These are phyloP conservation scores for Acipenser ruthenus DNA, from an alignment of 2,797 vertebrate genomes.

Conservation along the genomic window DNA sequence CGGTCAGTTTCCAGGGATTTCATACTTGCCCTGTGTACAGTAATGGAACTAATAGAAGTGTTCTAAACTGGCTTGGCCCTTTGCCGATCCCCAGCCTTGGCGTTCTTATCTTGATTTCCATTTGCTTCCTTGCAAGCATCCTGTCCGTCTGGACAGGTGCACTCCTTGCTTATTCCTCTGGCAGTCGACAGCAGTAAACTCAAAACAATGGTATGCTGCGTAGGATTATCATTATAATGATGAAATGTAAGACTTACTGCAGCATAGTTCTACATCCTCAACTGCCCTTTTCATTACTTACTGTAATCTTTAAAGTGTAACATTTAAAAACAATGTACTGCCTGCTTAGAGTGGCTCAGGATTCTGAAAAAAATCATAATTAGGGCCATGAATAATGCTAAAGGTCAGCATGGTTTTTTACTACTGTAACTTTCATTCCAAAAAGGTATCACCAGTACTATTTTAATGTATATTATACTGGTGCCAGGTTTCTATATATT, in stretches of 20 bases:
- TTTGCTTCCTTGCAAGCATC: constrained; percentile 58
- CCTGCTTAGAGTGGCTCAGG: background rate
- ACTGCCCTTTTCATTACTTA: background rate
- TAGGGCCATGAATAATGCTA: too few species aligned
- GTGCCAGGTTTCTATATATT: too few species aligned
- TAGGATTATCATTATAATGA: background rate
- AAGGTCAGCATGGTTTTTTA: too few species aligned
- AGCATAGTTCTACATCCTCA: background rate
- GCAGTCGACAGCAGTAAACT: background rate
- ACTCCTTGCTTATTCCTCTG: constrained; percentile 7
- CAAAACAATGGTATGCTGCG: background rate
- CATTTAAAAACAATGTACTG: background rate
- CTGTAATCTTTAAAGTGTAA: background rate
- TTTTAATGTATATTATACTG: too few species aligned
- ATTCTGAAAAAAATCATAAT: too few species aligned
- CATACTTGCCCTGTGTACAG: too few species aligned
- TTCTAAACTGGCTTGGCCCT: constrained; percentile 1
- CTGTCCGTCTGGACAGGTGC: constrained; percentile 44
- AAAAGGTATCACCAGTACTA: too few species aligned
- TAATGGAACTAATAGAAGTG: background rate
- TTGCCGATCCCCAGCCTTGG: constrained; percentile 1
- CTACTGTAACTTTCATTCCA: too few species aligned
- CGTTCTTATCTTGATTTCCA: constrained; percentile 48
- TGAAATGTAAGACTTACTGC: background rate
- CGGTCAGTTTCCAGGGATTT: too few species aligned